Base-by-base conservation (phyloP, 2,888 invertebrate species). In the Polyommatus iphigenia region DNA sequence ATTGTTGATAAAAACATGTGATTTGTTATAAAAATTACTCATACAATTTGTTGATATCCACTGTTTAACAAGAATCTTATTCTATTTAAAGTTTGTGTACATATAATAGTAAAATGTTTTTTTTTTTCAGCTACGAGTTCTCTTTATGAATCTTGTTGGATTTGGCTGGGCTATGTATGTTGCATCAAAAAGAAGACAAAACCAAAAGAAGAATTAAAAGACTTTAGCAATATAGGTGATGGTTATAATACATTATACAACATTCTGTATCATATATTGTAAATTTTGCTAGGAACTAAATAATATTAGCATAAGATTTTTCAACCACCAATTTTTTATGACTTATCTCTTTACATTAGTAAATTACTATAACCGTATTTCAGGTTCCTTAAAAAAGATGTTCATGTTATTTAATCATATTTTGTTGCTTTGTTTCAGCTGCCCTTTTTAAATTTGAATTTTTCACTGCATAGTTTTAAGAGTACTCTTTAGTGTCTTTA, bases 121-220 rank as follows among this genome's bases (percentile, higher is more conserved):
- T 84, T 81, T 78, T 82, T 95, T 96, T 81, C 91, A 97, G 97
- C 89, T 98, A 78, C 93, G 97, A 82, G 96, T 97, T n/a, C 90
- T 97, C 15, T 95, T 96, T 79, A 95, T 95, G 87, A 97, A 97
- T 86, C 84, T 97, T n/a, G 95, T 97, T 79, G 96, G 97, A 73
- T 96, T 97, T 85, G 95, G 96, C 82, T 97, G 97, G 97, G 95
- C 96, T 1, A 95, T 97, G 87, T 97, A 96, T 85, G 85, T 97
- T 77, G 96, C 97, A 2, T 95, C 95, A 80, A 96, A 96, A 85
- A 95, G 97, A 84, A 94, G 96, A 15, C 95, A 95, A 83, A 87
- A 83, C 79, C 88, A 90, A 82, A 92, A 87, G 82, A 93, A 91
- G 79, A 82, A 81, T 76, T 78, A 79, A 77, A 62, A 50, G 62